phyloP scores from a whole-genome alignment of 2,113 vertebrate species.

The Chunga burmeisteri region DNA sequence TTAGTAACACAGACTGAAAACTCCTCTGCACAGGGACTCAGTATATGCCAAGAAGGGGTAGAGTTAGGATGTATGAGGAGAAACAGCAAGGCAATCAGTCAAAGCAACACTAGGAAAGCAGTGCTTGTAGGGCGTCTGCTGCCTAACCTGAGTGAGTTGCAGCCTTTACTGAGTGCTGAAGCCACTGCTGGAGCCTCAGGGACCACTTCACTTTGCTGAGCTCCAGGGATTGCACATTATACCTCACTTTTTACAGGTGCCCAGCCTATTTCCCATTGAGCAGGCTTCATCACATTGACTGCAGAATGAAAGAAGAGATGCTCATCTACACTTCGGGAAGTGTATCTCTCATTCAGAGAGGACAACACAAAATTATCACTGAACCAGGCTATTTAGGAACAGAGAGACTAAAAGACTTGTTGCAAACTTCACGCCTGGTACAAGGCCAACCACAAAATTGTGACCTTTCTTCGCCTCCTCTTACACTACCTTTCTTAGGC shows the following conservation, averaged over 20 bases:
- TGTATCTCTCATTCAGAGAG: fast-evolving
- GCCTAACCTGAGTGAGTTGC: fast-evolving
- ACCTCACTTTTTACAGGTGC: neutral
- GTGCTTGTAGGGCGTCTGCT: neutral
- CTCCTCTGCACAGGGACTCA: neutral
- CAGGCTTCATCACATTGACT: neutral
- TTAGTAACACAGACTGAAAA: neutral
- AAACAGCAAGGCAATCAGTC: neutral
- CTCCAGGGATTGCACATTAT: neutral
- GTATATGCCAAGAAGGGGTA: neutral
- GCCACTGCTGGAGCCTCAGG: neutral
- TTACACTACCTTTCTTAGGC: neutral
- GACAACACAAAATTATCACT: neutral
- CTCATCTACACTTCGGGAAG: neutral
- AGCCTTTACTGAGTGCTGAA: neutral
- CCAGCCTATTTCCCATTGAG: neutral
- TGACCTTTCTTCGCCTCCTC: neutral
- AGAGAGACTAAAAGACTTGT: neutral
- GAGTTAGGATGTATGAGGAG: neutral
- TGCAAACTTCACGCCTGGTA: neutral
- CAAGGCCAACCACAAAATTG: neutral
- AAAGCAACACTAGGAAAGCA: neutral
- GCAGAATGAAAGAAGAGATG: neutral
- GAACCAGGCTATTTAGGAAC: neutral
- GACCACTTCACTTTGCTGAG: neutral